Evolutionary conservation across 2,797 vertebrate species (phyloP).

Genomic region (Microtus obscurus): DNA sequence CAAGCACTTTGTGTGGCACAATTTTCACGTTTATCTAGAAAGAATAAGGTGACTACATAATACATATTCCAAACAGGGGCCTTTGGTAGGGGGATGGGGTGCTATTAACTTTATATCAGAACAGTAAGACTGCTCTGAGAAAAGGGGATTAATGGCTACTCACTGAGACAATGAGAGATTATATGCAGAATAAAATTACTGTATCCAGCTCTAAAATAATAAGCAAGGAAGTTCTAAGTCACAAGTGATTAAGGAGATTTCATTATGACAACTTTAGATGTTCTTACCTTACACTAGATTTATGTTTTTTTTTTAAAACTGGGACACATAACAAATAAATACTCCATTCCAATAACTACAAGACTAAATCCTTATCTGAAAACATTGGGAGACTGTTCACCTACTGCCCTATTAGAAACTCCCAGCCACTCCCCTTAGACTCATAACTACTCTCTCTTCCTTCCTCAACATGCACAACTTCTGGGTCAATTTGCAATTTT

Average conservation of each 20-base stretch:
- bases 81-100: not conserved
- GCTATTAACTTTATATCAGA: constrained; percentile 20
- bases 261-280: not conserved
- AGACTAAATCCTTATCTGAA: constrained; percentile 43
- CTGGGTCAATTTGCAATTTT: rapidly evolving
- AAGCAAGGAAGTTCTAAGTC: constrained; percentile 32
- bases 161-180: not conserved
- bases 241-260: constrained; percentile 29
- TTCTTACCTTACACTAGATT: constrained; percentile 8
- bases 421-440: too few species aligned
- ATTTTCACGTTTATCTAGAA: not conserved
- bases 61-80: constrained; percentile 17
- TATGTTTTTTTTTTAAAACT: not conserved
- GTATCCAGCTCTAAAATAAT: constrained; percentile 22
- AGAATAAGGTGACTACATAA: constrained; percentile 42
- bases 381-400: not conserved
- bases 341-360: constrained; percentile 34
- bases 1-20: constrained; percentile 2
- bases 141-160: constrained; percentile 3
- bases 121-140: not conserved
- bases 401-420: not conserved
- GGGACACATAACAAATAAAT: not conserved
- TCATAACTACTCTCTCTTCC: not conserved
- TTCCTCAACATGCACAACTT: not conserved
- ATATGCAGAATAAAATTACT: constrained; percentile 6